Base-by-base conservation (phyloP, 2,113 vertebrate species). In the Eubucco bourcierii region DNA sequence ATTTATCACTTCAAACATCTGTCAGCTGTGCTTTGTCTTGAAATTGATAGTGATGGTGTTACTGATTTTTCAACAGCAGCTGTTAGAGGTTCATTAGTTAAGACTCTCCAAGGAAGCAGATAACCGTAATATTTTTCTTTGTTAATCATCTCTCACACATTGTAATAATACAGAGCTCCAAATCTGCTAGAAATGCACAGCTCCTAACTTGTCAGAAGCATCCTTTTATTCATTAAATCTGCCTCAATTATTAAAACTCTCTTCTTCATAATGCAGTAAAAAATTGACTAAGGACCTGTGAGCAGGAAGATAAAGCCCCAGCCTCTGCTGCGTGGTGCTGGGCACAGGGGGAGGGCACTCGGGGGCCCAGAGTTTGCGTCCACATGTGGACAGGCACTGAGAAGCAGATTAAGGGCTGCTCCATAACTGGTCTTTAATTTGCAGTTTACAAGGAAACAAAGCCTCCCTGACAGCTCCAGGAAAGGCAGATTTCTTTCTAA, bases 111-210 rank as follows among this genome's bases (percentile, higher is more conserved):
- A 97, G 97, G 97, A 94, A 91, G 71, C 63, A 96, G 96, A 97
- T 94, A 93, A 95, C 94, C 96, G 88, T 97, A 97, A 97, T 97
- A 97, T 98, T 98, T 98, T 97, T 93, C 97, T 98, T 97, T 97
- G 96, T 97, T 98, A 97, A 98, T 97, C 97, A 97, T 97, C 96
- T 97, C 96, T 95, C 94, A 95, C 59, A 15, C 47, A 3, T 87
- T 94, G 93, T 70, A 97, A 97, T 97, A 97, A 95, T 95, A 80
- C 95, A 50, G 80, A 95, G 96, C 87, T 91, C 53, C 63, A 92
- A 96, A 96, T 96, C 94, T 70, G 82, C 71, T 93, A 78, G 78
- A 96, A 96, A 95, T 87, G 80, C 89, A 46, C 59, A 58, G 94
- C 85, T 95, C 94, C 86, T 78, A 80, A 63, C 90, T 88, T 85